These are phyloP conservation scores for Pomatostomus ruficeps DNA, from an alignment of 2,113 vertebrate genomes.

Conservation along the genomic window DNA sequence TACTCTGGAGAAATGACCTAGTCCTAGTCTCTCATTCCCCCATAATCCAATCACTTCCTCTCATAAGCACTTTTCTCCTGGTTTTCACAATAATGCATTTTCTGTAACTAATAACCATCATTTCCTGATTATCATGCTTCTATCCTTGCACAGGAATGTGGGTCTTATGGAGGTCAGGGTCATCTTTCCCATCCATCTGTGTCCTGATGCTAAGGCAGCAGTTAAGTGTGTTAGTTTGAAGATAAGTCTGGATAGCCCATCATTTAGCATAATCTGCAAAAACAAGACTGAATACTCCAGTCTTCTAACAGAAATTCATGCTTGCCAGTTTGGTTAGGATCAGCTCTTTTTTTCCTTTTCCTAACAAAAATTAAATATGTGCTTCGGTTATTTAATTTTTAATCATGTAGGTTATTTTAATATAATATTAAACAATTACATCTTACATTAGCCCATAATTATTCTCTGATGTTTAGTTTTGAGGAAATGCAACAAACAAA, in stretches of 20 bases:
- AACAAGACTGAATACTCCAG: slow-evolving; percentile 39
- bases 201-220: slow-evolving; percentile 72
- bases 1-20: slow-evolving; percentile 81
- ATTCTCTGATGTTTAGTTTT: not conserved
- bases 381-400: not conserved
- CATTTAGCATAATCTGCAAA: slow-evolving; percentile 74
- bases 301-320: not conserved
- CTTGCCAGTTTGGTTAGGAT: not conserved
- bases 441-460: not conserved
- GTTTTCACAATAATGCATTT: slow-evolving; percentile 97
- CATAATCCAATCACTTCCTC: slow-evolving; percentile 98
- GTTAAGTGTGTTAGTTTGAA: slow-evolving; percentile 70
- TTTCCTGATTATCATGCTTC: slow-evolving; percentile 99
- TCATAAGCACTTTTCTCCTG: slow-evolving; percentile 81
- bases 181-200: slow-evolving; percentile 80
- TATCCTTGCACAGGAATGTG: slow-evolving; percentile 94
- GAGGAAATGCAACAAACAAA: not conserved
- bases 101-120: slow-evolving; percentile 99
- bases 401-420: not conserved
- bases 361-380: not conserved
- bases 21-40: slow-evolving; percentile 77
- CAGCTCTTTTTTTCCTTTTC: not conserved
- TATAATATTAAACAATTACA: not conserved
- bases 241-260: slow-evolving; percentile 88
- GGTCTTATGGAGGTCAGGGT: slow-evolving; percentile 81